These are phyloP conservation scores for Mallotus villosus DNA, from an alignment of 2,797 vertebrate genomes.

Conservation along the genomic window DNA sequence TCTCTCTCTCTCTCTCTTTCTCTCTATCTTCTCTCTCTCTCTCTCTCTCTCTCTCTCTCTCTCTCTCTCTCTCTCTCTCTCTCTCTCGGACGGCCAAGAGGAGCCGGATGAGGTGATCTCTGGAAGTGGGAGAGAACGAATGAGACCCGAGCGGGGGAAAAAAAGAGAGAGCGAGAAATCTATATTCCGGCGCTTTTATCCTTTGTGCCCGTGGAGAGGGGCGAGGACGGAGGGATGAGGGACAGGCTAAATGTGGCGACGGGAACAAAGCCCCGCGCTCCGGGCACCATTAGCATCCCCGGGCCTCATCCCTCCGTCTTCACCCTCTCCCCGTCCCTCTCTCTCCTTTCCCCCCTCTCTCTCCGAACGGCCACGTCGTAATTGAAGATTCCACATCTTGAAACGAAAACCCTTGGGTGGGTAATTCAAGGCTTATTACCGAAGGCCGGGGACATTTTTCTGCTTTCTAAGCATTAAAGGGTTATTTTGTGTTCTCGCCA, in stretches of 20 bases:
- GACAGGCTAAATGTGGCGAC: constrained; percentile 73
- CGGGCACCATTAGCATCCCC: constrained; percentile 74
- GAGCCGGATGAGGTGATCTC: constrained; percentile 48
- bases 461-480: constrained; percentile 85
- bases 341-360: constrained; percentile 64
- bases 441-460: constrained; percentile 77
- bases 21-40: too few relatives aligned
- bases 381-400: constrained; percentile 85
- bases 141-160: not conserved
- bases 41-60: too few relatives aligned
- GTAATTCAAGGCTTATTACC: constrained; percentile 85
- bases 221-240: constrained; percentile 73
- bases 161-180: constrained; percentile 60
- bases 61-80: constrained; percentile 4
- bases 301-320: constrained; percentile 56
- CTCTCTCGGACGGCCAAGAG: constrained; percentile 12
- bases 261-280: constrained; percentile 78
- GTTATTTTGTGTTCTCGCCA: constrained; percentile 81
- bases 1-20: constrained; percentile 5
- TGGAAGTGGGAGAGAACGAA: constrained; percentile 41
- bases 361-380: constrained; percentile 83
- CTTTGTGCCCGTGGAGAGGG: constrained; percentile 60
- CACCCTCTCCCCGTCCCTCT: constrained; percentile 56
- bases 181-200: constrained; percentile 76
- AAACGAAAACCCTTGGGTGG: constrained; percentile 83